A percentile compares a stretch with the other conserved stretches of the same genome.
Evolutionary conservation across 1,140 invertebrate species (phyloP).

Genomic region (Asobara japonica): DNA sequence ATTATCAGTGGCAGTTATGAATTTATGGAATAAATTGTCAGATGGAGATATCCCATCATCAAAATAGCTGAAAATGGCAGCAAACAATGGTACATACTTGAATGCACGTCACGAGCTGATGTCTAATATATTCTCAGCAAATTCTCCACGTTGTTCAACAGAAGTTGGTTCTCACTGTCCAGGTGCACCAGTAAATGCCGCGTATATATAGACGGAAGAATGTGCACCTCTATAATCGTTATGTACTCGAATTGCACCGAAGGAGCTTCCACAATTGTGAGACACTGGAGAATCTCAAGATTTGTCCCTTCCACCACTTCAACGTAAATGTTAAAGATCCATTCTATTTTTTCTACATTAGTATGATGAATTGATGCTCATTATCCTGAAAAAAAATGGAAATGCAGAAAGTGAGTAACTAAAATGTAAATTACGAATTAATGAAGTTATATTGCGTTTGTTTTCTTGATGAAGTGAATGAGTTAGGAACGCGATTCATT

Average conservation of each 20-base stretch:
- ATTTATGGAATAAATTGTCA: not conserved
- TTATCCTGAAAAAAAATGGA: not conserved
- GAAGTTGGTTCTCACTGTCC: not conserved
- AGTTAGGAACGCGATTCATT: too few species aligned
- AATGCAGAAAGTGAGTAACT: too few species aligned
- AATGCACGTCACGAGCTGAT: not conserved
- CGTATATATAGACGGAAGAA: not conserved
- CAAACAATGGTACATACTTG: slow-evolving; percentile 11
- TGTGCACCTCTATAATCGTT: not conserved
- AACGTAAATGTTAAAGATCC: too few species aligned
- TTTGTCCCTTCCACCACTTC: not conserved
- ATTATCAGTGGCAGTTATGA: not conserved
- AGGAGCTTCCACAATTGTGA: not conserved
- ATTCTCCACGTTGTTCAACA: not conserved
- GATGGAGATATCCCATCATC: not conserved
- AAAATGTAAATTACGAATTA: too few species aligned
- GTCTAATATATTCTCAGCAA: not conserved
- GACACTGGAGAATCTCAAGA: not conserved
- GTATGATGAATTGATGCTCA: not conserved
- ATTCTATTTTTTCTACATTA: too few species aligned
- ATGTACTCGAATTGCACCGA: not conserved
- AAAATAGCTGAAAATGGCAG: not conserved
- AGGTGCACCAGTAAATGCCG: not conserved
- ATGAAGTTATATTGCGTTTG: too few species aligned
- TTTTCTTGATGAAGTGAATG: too few species aligned